A percentile compares a stretch with the other conserved stretches of the same genome.
These are phyloP conservation scores for Echeneis naucrates DNA, from an alignment of 2,797 vertebrate genomes.

Conservation along the genomic window DNA sequence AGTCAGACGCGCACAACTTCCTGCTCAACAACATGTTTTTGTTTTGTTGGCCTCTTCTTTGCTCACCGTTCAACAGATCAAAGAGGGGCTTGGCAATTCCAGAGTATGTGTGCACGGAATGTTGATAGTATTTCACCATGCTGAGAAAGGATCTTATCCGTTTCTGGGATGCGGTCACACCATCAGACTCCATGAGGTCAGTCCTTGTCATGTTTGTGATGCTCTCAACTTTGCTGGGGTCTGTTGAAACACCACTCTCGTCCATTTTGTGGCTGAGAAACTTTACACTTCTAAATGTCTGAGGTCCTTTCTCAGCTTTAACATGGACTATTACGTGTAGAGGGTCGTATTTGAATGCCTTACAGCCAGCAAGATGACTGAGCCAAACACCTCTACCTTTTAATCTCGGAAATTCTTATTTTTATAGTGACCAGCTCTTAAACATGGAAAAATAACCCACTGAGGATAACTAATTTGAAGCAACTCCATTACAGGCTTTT, in stretches of 20 bases:
- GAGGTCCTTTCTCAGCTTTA: too few species aligned
- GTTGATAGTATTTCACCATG: conserved; percentile 37
- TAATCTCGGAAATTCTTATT: too few species aligned
- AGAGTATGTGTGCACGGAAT: conserved; percentile 45
- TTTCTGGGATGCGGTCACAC: conserved; percentile 9
- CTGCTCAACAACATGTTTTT: too few species aligned
- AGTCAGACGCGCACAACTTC: not conserved
- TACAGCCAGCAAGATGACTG: too few species aligned
- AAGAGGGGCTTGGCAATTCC: conserved; percentile 32
- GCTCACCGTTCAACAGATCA: conserved; percentile 20
- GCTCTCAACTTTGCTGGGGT: conserved; percentile 25
- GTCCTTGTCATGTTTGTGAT: not conserved
- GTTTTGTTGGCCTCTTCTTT: not conserved
- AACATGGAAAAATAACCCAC: too few species aligned
- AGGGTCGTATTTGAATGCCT: too few species aligned
- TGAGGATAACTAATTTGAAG: too few species aligned
- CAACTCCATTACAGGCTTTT: too few species aligned
- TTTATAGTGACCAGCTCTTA: too few species aligned
- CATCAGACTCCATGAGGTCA: conserved; percentile 39
- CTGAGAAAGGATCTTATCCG: not conserved
- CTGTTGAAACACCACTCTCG: conserved; percentile 6
- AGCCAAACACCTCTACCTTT: too few species aligned
- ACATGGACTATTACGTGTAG: too few species aligned
- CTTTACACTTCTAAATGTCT: too few species aligned
- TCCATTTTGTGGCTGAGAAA: conserved; percentile 33